Evolutionary conservation across 2,113 vertebrate species (phyloP).

Genomic region (Prinia subflava): DNA sequence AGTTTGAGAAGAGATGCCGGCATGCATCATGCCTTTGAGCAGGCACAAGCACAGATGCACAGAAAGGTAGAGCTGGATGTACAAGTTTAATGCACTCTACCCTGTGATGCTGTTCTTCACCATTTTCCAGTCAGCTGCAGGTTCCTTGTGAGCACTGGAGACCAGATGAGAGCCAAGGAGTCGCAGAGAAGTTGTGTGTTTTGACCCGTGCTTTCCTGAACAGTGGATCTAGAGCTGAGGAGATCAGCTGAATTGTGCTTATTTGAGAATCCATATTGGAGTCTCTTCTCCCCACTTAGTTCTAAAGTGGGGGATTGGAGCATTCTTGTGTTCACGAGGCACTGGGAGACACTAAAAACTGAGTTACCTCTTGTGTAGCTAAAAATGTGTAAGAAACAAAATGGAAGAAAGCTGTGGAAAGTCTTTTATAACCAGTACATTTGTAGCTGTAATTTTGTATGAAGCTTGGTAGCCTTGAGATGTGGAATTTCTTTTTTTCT

Average conservation of each 20-base stretch:
- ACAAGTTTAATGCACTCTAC: background rate
- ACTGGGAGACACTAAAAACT: background rate
- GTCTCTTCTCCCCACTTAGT: background rate
- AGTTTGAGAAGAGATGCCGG: background rate
- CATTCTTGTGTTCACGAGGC: background rate
- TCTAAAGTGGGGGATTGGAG: background rate
- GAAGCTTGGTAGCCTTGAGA: background rate
- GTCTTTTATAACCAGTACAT: background rate
- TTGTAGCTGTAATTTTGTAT: background rate
- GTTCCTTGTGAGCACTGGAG: accelerated
- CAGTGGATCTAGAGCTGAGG: background rate
- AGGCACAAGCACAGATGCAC: background rate
- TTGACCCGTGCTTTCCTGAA: background rate
- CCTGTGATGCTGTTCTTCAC: background rate
- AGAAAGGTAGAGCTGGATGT: background rate
- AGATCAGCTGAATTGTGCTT: background rate
- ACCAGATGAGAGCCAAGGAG: background rate
- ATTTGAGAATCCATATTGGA: background rate
- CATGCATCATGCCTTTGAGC: background rate
- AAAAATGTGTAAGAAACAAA: background rate
- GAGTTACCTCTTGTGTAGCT: background rate
- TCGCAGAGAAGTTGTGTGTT: background rate
- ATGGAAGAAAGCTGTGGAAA: background rate
- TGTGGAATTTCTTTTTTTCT: background rate
- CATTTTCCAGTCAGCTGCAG: background rate